Conservation (phyloP, 1,140 invertebrate genomes). For the Epicauta chinensis region DNA sequence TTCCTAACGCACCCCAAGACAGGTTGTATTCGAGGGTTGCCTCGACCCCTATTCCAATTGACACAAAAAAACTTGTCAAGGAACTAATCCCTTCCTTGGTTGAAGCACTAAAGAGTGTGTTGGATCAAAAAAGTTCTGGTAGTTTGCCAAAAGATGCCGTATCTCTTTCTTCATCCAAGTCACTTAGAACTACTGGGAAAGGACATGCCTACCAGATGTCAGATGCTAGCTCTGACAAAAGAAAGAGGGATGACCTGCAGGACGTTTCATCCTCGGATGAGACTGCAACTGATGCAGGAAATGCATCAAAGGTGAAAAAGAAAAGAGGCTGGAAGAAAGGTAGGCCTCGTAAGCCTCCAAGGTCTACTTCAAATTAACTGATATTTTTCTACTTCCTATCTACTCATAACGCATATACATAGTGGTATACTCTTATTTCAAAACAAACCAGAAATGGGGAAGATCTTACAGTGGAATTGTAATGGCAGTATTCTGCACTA, state of each 20-base stretch:
- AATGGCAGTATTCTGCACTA: slow-evolving; percentile 9
- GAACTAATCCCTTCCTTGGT: too few species aligned
- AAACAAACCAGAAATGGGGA: not conserved
- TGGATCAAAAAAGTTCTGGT: not conserved
- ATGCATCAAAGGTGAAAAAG: not conserved
- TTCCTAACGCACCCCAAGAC: not conserved
- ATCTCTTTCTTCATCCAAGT: too few species aligned
- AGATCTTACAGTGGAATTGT: slow-evolving; percentile 15
- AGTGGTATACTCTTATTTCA: not conserved
- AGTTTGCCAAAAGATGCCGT: not conserved
- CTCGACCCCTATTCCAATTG: not conserved
- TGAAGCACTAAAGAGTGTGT: too few species aligned
- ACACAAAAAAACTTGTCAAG: not conserved
- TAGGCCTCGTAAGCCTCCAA: too few species aligned
- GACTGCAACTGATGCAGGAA: too few species aligned
- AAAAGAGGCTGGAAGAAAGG: not conserved
- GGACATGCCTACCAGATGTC: too few species aligned
- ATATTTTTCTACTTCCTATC: not conserved
- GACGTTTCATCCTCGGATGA: too few species aligned
- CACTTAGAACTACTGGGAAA: too few species aligned
- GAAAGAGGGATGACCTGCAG: too few species aligned
- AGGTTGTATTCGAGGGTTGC: not conserved
- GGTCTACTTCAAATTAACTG: too few species aligned
- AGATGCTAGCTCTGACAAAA: too few species aligned
- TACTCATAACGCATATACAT: not conserved